phyloP scores from a whole-genome alignment of 2,888 invertebrate species.

The Idaea straminata region DNA sequence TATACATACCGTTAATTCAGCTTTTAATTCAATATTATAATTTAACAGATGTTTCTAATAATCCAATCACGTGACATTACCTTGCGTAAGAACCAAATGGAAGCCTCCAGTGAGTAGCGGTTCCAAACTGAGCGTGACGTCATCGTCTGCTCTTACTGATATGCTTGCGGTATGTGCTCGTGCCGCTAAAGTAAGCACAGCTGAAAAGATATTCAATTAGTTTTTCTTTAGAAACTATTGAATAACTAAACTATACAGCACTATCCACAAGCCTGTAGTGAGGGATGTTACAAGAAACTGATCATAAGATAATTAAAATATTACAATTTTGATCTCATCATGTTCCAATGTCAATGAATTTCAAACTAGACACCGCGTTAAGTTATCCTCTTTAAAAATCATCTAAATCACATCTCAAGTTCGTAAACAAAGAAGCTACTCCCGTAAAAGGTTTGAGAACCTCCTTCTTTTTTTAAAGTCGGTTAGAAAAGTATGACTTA shows the following conservation, averaged over 20 bases:
- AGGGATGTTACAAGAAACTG: neutral
- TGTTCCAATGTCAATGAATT: no score
- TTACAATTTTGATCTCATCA: no score
- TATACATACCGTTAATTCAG: neutral
- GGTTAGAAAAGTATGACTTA: neutral
- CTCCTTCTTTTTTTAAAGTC: no score
- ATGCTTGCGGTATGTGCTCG: constrained; percentile 41
- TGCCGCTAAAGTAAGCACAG: constrained; percentile 48
- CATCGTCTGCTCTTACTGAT: constrained; percentile 44
- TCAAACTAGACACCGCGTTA: no score
- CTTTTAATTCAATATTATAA: neutral
- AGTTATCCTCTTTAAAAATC: no score
- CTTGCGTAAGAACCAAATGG: constrained; percentile 45
- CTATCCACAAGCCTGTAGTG: no score
- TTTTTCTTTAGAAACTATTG: no score
- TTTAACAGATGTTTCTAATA: constrained; percentile 7
- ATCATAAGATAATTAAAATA: neutral
- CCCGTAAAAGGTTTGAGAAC: no score
- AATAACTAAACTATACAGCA: no score
- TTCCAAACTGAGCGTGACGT: constrained; percentile 55
- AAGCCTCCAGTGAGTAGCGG: constrained; percentile 67
- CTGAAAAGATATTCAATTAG: constrained; percentile 32
- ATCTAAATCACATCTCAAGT: no score
- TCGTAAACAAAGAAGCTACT: no score
- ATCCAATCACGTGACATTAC: constrained; percentile 30